Conservation (phyloP, 2,797 vertebrate genomes). For the Kryptopterus vitreolus region DNA sequence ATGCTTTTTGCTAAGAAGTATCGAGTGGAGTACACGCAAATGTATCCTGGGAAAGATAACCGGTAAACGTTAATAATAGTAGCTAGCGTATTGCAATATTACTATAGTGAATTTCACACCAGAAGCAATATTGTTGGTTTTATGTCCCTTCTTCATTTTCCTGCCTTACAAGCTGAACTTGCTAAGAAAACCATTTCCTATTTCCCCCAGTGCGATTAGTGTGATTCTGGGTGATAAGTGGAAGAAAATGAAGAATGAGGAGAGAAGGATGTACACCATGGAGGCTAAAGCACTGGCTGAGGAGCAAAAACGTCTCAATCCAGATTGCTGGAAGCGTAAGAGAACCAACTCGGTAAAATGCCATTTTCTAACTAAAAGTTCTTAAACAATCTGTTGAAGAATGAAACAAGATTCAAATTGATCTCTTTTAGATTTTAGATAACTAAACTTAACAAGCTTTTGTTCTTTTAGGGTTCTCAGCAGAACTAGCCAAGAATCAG, state of each 20-base stretch:
- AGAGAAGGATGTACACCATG: constrained; percentile 95
- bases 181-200: neutral
- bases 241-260: constrained; percentile 99
- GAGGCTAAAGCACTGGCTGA: constrained; percentile 99
- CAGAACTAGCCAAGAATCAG: constrained; percentile 71
- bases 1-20: constrained; percentile 99
- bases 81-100: neutral
- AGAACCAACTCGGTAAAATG: constrained; percentile 93
- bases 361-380: neutral
- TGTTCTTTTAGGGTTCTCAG: constrained; percentile 73
- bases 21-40: constrained; percentile 98
- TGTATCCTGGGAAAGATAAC: constrained; percentile 99
- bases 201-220: constrained; percentile 90
- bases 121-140: neutral
- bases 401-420: neutral
- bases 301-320: constrained; percentile 98
- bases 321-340: constrained; percentile 99
- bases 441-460: neutral
- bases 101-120: neutral
- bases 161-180: constrained; percentile 6
- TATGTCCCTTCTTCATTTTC: neutral
- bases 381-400: neutral
- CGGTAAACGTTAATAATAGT: constrained; percentile 71
- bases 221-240: constrained; percentile 99
- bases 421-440: neutral